phyloP scores from a whole-genome alignment of 2,113 vertebrate genomes.

The Beaufortia kweichowensis region DNA sequence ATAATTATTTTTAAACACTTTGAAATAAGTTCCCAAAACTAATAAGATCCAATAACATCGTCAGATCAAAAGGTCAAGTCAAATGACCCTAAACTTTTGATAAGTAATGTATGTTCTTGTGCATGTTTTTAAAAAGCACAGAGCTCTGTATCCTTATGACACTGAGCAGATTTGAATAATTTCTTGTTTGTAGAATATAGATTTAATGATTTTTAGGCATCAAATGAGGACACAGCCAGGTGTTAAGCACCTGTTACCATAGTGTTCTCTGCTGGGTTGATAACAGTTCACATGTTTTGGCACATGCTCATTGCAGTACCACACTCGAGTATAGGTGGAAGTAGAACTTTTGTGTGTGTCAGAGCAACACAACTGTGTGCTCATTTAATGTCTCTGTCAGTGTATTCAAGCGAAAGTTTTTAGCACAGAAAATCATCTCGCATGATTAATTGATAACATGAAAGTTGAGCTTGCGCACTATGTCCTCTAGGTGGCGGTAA shows the following conservation, averaged over 20 bases:
- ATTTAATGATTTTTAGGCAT: conserved; percentile 26
- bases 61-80: too few relatives aligned
- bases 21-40: too few relatives aligned
- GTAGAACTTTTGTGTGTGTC: conserved; percentile 29
- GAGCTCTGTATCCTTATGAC: neutral
- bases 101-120: neutral
- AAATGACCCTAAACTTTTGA: too few relatives aligned
- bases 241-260: conserved; percentile 50
- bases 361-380: conserved; percentile 46
- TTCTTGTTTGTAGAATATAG: conserved; percentile 10
- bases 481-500: conserved; percentile 24
- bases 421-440: conserved; percentile 3
- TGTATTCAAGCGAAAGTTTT: conserved; percentile 26
- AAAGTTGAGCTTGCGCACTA: neutral
- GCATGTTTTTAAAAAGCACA: conserved; percentile 1
- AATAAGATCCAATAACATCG: too few relatives aligned
- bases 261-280: conserved; percentile 6
- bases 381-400: conserved; percentile 21
- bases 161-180: neutral
- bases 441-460: neutral
- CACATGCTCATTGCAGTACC: conserved; percentile 51
- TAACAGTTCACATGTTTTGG: conserved; percentile 35
- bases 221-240: conserved; percentile 36
- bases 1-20: too few relatives aligned
- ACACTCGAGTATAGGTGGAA: conserved; percentile 42